phyloP scores from a whole-genome alignment of 2,797 vertebrate genomes.

The Hippoglossus hippoglossus region DNA sequence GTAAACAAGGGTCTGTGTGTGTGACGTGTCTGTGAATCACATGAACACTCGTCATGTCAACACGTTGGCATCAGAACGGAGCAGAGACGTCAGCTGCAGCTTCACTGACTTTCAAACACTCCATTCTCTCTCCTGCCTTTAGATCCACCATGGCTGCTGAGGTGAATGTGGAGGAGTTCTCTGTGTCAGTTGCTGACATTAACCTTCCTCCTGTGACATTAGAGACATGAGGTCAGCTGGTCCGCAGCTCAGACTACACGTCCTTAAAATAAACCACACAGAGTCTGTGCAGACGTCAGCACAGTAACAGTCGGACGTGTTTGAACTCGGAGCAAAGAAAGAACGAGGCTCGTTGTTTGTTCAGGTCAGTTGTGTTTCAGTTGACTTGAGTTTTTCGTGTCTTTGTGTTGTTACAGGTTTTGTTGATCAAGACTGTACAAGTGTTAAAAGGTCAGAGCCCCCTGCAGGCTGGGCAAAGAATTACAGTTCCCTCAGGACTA shows the following conservation, averaged over 20 bases:
- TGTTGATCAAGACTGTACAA: not conserved
- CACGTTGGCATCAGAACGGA: slow-evolving; percentile 29
- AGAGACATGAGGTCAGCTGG: slow-evolving; percentile 26
- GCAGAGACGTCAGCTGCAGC: slow-evolving; percentile 8
- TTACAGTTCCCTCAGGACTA: not conserved
- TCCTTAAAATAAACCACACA: slow-evolving; percentile 57
- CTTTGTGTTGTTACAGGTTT: not conserved
- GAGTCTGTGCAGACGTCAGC: not conserved
- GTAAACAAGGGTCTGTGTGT: too few relatives aligned
- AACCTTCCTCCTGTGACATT: slow-evolving; percentile 7
- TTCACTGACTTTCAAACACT: too few relatives aligned
- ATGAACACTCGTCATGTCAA: not conserved
- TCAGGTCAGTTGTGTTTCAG: not conserved
- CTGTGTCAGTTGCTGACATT: too few relatives aligned
- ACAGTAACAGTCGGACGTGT: not conserved
- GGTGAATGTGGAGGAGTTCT: not conserved
- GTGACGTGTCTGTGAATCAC: not conserved
- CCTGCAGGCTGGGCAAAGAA: not conserved
- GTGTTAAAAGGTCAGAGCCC: not conserved
- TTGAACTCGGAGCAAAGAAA: not conserved
- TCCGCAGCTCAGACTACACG: slow-evolving; percentile 22
- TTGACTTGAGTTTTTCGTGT: not conserved
- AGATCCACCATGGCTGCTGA: too few relatives aligned
- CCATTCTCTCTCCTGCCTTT: too few relatives aligned
- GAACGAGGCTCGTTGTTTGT: not conserved